Conservation (phyloP, 2,113 vertebrate genomes). For the Pteruthius melanotis region DNA sequence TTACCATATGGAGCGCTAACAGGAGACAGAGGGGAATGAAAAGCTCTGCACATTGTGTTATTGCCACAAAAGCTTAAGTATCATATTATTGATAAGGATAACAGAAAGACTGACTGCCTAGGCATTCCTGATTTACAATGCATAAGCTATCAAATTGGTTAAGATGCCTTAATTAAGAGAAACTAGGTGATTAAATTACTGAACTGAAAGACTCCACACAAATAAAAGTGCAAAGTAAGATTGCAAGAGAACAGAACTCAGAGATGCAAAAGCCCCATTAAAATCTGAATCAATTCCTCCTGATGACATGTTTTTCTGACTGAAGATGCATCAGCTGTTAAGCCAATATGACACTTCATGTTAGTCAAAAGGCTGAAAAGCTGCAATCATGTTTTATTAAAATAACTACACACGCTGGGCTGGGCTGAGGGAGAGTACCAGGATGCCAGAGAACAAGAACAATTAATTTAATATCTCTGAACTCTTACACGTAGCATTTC, state of each 20-base stretch:
- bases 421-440: neutral
- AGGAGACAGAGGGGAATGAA: conserved; percentile 38
- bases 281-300: neutral
- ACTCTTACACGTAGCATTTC: neutral
- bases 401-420: conserved; percentile 1
- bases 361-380: conserved; percentile 51
- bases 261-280: conserved; percentile 15
- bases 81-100: conserved; percentile 17
- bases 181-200: neutral
- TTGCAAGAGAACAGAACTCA: neutral
- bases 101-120: conserved; percentile 1
- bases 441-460: neutral
- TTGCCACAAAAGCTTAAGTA: conserved; percentile 30
- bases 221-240: neutral
- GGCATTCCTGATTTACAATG: neutral
- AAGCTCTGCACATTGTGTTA: neutral
- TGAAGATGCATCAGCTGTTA: conserved; percentile 32
- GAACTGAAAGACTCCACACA: neutral
- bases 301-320: neutral
- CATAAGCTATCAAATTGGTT: neutral
- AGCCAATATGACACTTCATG: conserved; percentile 26
- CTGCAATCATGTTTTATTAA: conserved; percentile 53
- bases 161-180: neutral
- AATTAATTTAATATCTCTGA: neutral
- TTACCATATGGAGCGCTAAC: conserved; percentile 59